Conservation (phyloP, 2,797 vertebrate genomes). For the Platalea minor region DNA sequence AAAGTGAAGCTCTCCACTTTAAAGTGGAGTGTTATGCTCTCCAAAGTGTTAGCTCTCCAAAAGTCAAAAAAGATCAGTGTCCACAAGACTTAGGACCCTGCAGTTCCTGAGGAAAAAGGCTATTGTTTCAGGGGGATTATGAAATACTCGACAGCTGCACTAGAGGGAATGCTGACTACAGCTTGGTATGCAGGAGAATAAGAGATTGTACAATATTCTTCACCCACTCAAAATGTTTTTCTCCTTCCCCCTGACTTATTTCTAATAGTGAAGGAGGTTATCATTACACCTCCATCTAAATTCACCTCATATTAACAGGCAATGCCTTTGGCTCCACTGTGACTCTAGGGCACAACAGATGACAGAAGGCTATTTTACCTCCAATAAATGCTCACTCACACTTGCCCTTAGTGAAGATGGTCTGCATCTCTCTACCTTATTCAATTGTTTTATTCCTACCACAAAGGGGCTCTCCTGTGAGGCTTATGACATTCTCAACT, state of each 20-base stretch:
- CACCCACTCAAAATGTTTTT: not conserved
- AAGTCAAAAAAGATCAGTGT: not conserved
- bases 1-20: too few relatives aligned
- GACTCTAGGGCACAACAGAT: not conserved
- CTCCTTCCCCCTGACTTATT: not conserved
- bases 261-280: not conserved
- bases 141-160: not conserved
- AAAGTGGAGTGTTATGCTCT: too few relatives aligned
- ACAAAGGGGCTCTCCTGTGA: not conserved
- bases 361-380: not conserved
- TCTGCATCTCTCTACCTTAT: not conserved
- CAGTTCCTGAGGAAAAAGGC: not conserved
- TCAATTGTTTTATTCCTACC: not conserved
- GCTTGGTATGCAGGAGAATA: not conserved
- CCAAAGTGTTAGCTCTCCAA: not conserved
- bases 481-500: not conserved
- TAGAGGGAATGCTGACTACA: not conserved
- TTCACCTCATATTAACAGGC: not conserved
- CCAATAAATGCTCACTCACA: not conserved
- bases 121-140: not conserved
- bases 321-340: not conserved
- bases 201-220: not conserved
- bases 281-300: not conserved
- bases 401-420: not conserved
- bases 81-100: not conserved